These are phyloP conservation scores for Heliconius himera DNA, from an alignment of 1,140 invertebrate species.

Conservation along the genomic window DNA sequence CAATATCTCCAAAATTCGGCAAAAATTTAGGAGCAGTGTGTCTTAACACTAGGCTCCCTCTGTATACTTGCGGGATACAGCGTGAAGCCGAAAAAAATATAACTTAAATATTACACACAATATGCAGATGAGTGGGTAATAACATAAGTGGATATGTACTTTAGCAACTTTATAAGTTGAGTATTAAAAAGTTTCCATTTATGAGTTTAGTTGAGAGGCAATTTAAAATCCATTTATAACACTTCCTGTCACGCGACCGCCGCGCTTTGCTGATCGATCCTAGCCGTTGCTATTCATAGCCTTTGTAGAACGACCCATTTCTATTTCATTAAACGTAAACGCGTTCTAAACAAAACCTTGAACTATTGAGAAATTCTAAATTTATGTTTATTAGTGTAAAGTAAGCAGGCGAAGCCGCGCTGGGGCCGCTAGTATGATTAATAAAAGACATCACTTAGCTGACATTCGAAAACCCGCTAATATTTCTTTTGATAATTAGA, in stretches of 20 bases:
- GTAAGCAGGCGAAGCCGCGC: no score
- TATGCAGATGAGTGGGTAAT: not conserved
- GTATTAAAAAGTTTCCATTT: conserved; percentile 24
- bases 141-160: not conserved
- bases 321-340: not conserved
- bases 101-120: not conserved
- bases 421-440: no score
- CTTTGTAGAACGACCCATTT: not conserved
- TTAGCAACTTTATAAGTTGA: not conserved
- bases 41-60: no score
- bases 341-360: not conserved
- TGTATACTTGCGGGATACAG: no score
- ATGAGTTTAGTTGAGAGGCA: conserved; percentile 45
- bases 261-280: conserved; percentile 34
- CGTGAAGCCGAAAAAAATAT: no score
- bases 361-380: no score
- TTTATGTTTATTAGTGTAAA: no score
- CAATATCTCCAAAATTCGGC: no score
- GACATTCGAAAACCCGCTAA: no score
- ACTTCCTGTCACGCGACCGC: conserved; percentile 37
- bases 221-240: conserved; percentile 53
- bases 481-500: no score
- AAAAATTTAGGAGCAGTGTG: no score
- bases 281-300: conserved; percentile 24
- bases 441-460: no score